phyloP scores from a whole-genome alignment of 2,888 invertebrate species.

The Meta bourneti region DNA sequence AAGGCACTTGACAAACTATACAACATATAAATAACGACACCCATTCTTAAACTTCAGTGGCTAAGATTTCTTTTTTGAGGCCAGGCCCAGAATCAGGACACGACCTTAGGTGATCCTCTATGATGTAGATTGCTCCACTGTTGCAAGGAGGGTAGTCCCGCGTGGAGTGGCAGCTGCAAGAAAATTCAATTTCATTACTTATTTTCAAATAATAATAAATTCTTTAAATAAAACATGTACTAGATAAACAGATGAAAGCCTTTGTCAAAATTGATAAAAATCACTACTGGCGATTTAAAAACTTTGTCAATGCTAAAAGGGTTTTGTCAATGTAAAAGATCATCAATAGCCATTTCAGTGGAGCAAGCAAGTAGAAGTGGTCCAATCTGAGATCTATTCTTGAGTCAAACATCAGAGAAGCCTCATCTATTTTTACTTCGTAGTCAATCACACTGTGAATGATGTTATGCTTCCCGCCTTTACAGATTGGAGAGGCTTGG shows the following conservation, averaged over 20 bases:
- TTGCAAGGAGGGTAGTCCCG: conserved; percentile 55
- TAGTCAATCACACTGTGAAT: no score
- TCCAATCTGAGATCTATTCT: no score
- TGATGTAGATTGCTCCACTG: conserved; percentile 64
- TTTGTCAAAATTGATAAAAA: no score
- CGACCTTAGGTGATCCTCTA: conserved; percentile 62
- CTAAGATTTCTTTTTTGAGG: conserved; percentile 49
- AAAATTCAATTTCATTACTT: neutral
- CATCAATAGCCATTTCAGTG: no score
- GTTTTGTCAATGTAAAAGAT: no score
- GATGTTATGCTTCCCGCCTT: no score
- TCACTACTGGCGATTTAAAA: neutral
- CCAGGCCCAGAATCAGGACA: conserved; percentile 23
- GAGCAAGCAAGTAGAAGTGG: no score
- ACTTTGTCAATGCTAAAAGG: no score
- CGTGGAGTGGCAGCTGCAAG: conserved; percentile 62
- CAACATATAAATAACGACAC: conserved; percentile 65
- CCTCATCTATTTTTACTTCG: no score
- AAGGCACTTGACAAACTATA: conserved; percentile 73
- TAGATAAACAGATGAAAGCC: neutral
- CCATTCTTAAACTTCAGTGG: conserved; percentile 67
- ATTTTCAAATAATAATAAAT: neutral
- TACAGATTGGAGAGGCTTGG: no score
- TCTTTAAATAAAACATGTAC: neutral
- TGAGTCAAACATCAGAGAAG: no score